Evolutionary conservation across 2,888 invertebrate genomes (phyloP).

Genomic region (Amiota communis): DNA sequence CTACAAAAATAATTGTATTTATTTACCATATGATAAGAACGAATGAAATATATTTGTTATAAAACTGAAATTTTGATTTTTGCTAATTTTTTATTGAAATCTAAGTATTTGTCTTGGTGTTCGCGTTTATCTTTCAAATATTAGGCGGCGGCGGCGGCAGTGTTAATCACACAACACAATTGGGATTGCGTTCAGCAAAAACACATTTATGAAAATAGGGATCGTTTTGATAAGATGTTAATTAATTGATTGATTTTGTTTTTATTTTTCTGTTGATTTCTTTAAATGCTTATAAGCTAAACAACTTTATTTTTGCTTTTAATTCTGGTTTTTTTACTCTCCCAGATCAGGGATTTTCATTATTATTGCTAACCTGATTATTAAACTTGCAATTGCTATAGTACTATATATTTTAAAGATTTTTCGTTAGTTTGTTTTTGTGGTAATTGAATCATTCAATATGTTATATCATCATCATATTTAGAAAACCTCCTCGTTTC

Average conservation of each 20-base stretch:
- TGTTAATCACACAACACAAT: neutral
- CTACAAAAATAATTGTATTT: no score
- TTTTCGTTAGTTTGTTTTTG: constrained; percentile 30
- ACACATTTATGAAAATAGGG: neutral
- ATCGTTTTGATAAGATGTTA: constrained; percentile 17
- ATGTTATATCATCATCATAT: neutral
- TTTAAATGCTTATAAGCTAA: constrained; percentile 24
- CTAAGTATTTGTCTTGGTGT: constrained; percentile 2
- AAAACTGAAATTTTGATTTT: constrained; percentile 12
- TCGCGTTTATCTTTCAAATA: constrained; percentile 4
- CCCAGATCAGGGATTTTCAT: no score
- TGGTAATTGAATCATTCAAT: constrained; percentile 42
- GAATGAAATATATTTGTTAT: neutral
- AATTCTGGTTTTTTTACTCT: no score
- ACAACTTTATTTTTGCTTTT: neutral
- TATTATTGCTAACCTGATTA: no score
- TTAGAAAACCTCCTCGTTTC: no score
- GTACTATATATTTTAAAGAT: no score
- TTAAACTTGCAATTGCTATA: no score
- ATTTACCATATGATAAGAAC: no score
- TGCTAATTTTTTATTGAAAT: no score
- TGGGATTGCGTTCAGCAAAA: neutral
- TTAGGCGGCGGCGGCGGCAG: constrained; percentile 18
- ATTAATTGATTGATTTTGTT: constrained; percentile 31
- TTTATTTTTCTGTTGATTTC: constrained; percentile 22